Conservation (phyloP, 2,797 vertebrate species). For the Hafferia zeledoni region DNA sequence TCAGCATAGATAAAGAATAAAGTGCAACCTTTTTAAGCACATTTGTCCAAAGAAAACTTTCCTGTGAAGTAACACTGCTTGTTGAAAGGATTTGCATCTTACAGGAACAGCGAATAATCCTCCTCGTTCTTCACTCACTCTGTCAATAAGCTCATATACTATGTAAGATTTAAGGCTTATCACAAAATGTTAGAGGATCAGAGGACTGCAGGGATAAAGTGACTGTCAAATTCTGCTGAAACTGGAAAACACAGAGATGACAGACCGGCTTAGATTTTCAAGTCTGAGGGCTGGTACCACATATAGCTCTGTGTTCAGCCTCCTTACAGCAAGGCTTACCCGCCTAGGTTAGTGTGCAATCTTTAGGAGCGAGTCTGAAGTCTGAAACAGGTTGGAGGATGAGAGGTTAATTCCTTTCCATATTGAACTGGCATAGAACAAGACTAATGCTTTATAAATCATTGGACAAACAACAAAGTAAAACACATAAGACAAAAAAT, state of each 20-base stretch:
- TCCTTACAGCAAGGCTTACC: background rate
- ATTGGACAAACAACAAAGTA: background rate
- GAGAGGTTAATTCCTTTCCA: background rate
- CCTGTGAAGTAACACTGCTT: background rate
- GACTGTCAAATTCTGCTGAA: background rate
- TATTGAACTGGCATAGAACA: background rate
- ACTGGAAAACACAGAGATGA: background rate
- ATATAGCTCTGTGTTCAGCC: background rate
- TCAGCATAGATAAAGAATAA: background rate
- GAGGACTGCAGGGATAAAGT: background rate
- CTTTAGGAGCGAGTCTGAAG: background rate
- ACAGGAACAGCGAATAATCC: slow-evolving; percentile 1
- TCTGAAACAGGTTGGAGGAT: background rate
- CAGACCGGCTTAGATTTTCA: background rate
- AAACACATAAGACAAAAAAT: background rate
- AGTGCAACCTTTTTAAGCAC: background rate
- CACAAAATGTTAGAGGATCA: background rate
- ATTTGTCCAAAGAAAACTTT: slow-evolving; percentile 13
- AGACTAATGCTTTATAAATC: background rate
- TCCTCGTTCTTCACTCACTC: background rate
- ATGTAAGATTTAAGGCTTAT: background rate
- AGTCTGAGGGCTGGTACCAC: background rate
- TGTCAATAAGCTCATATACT: slow-evolving; percentile 17
- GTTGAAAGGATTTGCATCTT: slow-evolving; percentile 26
- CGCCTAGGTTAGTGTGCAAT: fast-evolving